Base-by-base conservation (phyloP, 1,140 invertebrate genomes). In the Drosophila sulfurigaster region DNA sequence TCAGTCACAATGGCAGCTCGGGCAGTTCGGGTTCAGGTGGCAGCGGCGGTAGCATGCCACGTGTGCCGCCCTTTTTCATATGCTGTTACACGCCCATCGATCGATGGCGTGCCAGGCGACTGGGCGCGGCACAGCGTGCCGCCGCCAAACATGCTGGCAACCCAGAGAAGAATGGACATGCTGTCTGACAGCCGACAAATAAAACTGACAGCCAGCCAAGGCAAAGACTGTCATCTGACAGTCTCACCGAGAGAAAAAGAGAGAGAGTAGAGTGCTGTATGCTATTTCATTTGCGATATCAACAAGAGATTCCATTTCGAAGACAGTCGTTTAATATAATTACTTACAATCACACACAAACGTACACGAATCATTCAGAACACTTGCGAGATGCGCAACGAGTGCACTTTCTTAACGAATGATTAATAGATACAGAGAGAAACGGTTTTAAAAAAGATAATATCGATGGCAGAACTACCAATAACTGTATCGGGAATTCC, bases 251-350 rank as follows among this genome's bases (percentile, higher is more conserved):
- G 20, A 25, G 20, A 25, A 2, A 3, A 20, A 20, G n/a, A 20
- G 20, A 25, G 20, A 25, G 20, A 25, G 20, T 4, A 38, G 35
- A 38, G 43, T 20, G 41, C 38, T 74, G 59, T 68, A 80, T 76
- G 83, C 81, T 91, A 86, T 91, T 83, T 90, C 86, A 89, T 89
- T 92, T 92, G 91, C 91, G 91, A 92, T 92, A 91, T 92, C 91
- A 92, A 92, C 83, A 92, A 92, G 73, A 80, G 75, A 82, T 86
- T 91, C 86, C 87, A 90, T 90, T 91, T 91, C 86, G 76, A 83
- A 78, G 58, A 83, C 83, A 87, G 68, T 82, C 83, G 76, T 70
- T 81, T 86, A 74, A 79, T 59, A 66, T 62, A 56, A 58, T 46
- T 71, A 69, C 15, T 38, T 38, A 43, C 38, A 41, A 7, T 38